Conservation (phyloP, 2,888 invertebrate species). For the Masnerella sp. region DNA sequence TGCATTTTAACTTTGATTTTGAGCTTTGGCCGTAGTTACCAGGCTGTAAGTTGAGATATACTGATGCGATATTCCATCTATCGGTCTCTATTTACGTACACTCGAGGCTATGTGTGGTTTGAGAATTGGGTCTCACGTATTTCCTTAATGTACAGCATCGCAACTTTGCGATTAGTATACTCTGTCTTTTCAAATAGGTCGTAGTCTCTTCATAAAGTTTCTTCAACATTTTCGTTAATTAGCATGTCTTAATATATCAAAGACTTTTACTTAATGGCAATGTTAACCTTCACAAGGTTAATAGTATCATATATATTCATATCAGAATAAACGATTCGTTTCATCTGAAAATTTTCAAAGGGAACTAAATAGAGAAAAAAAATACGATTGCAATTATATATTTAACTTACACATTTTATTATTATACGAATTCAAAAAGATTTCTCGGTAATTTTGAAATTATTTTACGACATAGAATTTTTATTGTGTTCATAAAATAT, state of each 20-base stretch:
- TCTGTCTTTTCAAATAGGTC: constrained; percentile 1
- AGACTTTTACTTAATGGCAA: constrained; percentile 7
- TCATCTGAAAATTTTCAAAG: too few relatives aligned
- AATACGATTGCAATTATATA: too few relatives aligned
- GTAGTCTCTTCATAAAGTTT: constrained; percentile 11
- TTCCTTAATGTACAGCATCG: constrained; percentile 22
- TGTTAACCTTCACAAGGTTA: constrained; percentile 11
- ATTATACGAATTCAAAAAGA: too few relatives aligned
- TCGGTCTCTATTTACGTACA: constrained; percentile 18
- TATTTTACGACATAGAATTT: too few relatives aligned
- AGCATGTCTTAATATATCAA: constrained; percentile 13
- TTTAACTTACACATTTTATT: too few relatives aligned
- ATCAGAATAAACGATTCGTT: too few relatives aligned
- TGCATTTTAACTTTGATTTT: constrained; percentile 19
- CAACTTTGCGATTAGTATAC: constrained; percentile 32
- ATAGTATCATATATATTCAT: constrained; percentile 4
- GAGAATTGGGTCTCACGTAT: constrained; percentile 35
- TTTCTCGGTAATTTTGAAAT: too few relatives aligned
- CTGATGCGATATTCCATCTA: constrained; percentile 23
- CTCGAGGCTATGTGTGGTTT: constrained; percentile 14
- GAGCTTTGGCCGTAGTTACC: constrained; percentile 4
- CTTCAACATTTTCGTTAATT: constrained; percentile 14
- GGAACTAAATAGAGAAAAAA: too few relatives aligned
- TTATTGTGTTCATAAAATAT: too few relatives aligned
- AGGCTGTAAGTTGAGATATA: constrained; percentile 18